phyloP scores from a whole-genome alignment of 2,797 vertebrate genomes.

The Poeciliopsis paucimaculata region DNA sequence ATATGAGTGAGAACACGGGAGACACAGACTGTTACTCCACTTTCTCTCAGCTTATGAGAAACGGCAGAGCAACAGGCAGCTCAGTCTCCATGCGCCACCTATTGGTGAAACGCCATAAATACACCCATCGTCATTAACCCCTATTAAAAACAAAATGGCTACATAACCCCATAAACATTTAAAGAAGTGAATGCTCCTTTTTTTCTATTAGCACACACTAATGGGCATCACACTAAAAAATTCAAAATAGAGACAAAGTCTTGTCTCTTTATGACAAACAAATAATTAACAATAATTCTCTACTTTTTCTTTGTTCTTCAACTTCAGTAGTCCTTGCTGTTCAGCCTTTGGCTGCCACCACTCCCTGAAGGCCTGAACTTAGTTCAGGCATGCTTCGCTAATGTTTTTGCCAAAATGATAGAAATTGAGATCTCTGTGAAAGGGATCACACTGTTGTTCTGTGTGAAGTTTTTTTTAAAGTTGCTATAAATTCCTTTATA shows the following conservation, averaged over 20 bases:
- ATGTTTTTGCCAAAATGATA: background rate
- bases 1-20: too few species aligned
- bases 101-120: too few species aligned
- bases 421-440: background rate
- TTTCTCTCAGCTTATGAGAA: too few species aligned
- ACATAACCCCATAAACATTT: too few species aligned
- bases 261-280: background rate
- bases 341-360: background rate
- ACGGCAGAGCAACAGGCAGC: too few species aligned
- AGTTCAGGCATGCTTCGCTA: background rate
- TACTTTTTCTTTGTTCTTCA: background rate
- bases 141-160: too few species aligned
- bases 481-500: background rate
- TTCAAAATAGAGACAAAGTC: background rate
- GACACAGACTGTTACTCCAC: too few species aligned
- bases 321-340: background rate
- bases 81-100: too few species aligned
- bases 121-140: too few species aligned
- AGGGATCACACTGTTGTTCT: background rate
- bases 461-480: background rate
- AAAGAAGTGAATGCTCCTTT: too few species aligned
- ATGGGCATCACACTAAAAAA: background rate
- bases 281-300: background rate
- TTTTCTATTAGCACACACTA: too few species aligned
- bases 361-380: background rate